Conservation (phyloP, 2,113 vertebrate genomes). For the Neoarius graeffei region DNA sequence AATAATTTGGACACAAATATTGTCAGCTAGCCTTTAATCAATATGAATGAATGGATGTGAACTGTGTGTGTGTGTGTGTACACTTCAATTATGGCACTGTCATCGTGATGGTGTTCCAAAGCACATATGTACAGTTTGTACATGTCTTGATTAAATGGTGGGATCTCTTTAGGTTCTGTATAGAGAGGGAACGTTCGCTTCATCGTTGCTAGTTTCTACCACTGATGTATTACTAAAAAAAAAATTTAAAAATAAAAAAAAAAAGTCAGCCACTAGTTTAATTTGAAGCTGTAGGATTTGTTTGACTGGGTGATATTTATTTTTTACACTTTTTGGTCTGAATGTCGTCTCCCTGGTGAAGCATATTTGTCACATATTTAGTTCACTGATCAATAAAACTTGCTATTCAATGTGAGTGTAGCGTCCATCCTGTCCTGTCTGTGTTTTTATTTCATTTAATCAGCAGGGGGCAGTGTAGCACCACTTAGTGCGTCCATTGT, state of each 20-base stretch:
- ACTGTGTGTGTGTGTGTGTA: constrained; percentile 41
- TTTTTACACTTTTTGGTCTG: constrained; percentile 50
- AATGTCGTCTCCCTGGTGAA: constrained; percentile 64
- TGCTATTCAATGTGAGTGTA: constrained; percentile 54
- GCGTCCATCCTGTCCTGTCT: neutral
- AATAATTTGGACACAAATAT: neutral
- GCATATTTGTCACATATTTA: constrained; percentile 64
- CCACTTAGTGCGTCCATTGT: no score
- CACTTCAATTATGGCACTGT: constrained; percentile 46
- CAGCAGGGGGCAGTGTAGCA: constrained; percentile 15
- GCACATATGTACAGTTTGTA: constrained; percentile 61
- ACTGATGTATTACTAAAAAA: constrained; percentile 31
- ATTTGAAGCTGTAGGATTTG: constrained; percentile 59
- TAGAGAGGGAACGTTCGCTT: neutral
- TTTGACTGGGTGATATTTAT: constrained; percentile 65
- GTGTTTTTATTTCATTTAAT: neutral
- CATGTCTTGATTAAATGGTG: constrained; percentile 38
- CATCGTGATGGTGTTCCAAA: constrained; percentile 46
- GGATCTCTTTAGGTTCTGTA: constrained; percentile 24
- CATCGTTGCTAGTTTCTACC: constrained; percentile 30
- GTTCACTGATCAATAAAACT: constrained; percentile 74
- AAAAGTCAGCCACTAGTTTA: constrained; percentile 44
- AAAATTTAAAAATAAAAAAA: neutral
- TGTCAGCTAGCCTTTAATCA: constrained; percentile 5
- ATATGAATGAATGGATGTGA: constrained; percentile 15